A percentile compares a stretch with the other conserved stretches of the same genome.
Evolutionary conservation across 2,888 invertebrate species (phyloP).

Genomic region (Agrotis segetum): DNA sequence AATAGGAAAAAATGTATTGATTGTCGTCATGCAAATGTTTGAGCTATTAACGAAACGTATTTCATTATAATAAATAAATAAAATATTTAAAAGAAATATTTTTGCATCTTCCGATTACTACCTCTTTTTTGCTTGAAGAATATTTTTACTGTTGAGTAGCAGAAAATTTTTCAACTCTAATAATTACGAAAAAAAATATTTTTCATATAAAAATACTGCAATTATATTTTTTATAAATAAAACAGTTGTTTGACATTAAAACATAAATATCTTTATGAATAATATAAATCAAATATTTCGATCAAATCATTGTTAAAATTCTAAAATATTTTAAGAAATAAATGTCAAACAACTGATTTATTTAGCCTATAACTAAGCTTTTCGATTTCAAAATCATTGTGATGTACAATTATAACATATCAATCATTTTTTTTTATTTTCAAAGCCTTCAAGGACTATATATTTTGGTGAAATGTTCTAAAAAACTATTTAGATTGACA

Average conservation of each 20-base stretch:
- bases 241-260: slow-evolving; percentile 31
- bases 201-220: slow-evolving; percentile 39
- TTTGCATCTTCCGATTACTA: slow-evolving; percentile 70
- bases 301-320: slow-evolving; percentile 23
- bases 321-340: slow-evolving; percentile 29
- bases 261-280: background rate
- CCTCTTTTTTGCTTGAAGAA: slow-evolving; percentile 65
- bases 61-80: slow-evolving; percentile 45
- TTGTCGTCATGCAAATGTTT: slow-evolving; percentile 75
- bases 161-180: slow-evolving; percentile 32
- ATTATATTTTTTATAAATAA: slow-evolving; percentile 32
- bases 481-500: slow-evolving; percentile 68
- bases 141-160: slow-evolving; percentile 42
- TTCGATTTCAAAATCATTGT: slow-evolving; percentile 71
- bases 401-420: slow-evolving; percentile 86
- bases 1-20: slow-evolving; percentile 77
- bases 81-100: slow-evolving; percentile 57
- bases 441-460: slow-evolving; percentile 76
- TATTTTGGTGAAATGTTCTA: slow-evolving; percentile 79
- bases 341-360: slow-evolving; percentile 27
- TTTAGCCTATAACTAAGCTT: slow-evolving; percentile 50
- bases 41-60: slow-evolving; percentile 64
- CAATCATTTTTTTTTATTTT: slow-evolving; percentile 75
- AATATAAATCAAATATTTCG: slow-evolving; percentile 12
- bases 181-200: slow-evolving; percentile 35